A percentile compares a stretch with the other conserved stretches of the same genome.
Evolutionary conservation across 2,113 vertebrate species (phyloP).

Genomic region (Dromas ardeola): DNA sequence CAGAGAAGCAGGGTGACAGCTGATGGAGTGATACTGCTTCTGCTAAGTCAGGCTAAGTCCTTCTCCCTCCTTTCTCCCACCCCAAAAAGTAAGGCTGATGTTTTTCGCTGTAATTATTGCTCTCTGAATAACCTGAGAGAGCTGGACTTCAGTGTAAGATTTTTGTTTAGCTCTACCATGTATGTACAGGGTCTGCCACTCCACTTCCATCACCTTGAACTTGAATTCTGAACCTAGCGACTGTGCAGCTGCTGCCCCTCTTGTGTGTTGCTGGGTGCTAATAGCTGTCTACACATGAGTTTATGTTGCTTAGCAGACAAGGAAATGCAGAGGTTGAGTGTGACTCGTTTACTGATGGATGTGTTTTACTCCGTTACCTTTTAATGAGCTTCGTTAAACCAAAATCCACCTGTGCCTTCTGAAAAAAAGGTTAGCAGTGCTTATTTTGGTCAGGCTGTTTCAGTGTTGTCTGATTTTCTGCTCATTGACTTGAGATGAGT

Average conservation of each 20-base stretch:
- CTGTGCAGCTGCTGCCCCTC: not conserved
- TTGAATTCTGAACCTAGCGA: not conserved
- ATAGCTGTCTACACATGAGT: constrained; percentile 6
- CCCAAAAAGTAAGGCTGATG: not conserved
- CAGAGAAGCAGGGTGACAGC: not conserved
- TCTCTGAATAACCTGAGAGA: not conserved
- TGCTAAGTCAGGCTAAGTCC: not conserved
- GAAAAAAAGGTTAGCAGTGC: not conserved
- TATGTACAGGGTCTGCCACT: not conserved
- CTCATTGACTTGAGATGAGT: not conserved
- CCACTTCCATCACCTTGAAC: not conserved
- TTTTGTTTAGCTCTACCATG: not conserved
- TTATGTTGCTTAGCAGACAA: constrained; percentile 29
- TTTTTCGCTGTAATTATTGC: not conserved
- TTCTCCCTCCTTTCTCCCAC: not conserved
- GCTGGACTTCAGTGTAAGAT: not conserved
- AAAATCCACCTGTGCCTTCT: not conserved
- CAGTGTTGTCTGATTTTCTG: not conserved
- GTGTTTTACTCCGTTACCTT: constrained; percentile 16
- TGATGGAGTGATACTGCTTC: not conserved
- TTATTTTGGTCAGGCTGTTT: not conserved
- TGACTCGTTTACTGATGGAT: constrained; percentile 54
- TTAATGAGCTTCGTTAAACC: constrained; percentile 10
- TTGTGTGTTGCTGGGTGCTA: not conserved
- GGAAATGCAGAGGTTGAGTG: not conserved